phyloP scores from a whole-genome alignment of 2,888 invertebrate species.

The Zele albiditarsus region DNA sequence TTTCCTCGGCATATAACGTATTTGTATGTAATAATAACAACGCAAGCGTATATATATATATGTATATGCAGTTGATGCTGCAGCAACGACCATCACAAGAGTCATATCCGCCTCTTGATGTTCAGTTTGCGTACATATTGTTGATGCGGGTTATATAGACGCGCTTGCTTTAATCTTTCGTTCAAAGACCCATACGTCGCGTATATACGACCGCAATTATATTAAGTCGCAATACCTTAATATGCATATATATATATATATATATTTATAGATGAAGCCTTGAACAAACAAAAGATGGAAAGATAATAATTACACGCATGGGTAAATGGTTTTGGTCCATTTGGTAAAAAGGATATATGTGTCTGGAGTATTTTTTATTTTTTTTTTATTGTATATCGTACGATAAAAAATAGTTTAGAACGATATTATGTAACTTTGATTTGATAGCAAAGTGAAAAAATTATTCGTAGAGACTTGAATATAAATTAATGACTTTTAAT shows the following conservation, averaged over 20 bases:
- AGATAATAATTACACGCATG: neutral
- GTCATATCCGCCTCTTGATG: slow-evolving; percentile 31
- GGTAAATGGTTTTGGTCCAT: neutral
- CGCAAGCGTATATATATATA: slow-evolving; percentile 14
- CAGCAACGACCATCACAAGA: slow-evolving; percentile 1
- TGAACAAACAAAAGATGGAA: slow-evolving; percentile 4
- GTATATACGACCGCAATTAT: slow-evolving; percentile 11
- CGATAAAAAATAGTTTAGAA: too few relatives aligned
- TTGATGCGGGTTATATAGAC: slow-evolving; percentile 22
- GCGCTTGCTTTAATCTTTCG: slow-evolving; percentile 12
- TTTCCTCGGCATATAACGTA: slow-evolving; percentile 32
- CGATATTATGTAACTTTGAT: too few relatives aligned
- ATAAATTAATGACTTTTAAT: neutral
- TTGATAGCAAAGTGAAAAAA: neutral
- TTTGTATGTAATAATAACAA: slow-evolving; percentile 39
- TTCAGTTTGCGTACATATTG: slow-evolving; percentile 29
- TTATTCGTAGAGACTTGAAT: neutral
- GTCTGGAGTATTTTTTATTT: neutral
- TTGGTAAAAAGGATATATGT: neutral
- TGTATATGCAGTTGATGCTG: slow-evolving; percentile 14
- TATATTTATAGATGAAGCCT: neutral
- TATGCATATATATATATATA: neutral
- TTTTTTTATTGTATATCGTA: too few relatives aligned
- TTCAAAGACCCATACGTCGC: slow-evolving; percentile 19
- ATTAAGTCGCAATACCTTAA: neutral